Evolutionary conservation across 1,140 invertebrate species (phyloP).

Genomic region (Platyscapa corneri): DNA sequence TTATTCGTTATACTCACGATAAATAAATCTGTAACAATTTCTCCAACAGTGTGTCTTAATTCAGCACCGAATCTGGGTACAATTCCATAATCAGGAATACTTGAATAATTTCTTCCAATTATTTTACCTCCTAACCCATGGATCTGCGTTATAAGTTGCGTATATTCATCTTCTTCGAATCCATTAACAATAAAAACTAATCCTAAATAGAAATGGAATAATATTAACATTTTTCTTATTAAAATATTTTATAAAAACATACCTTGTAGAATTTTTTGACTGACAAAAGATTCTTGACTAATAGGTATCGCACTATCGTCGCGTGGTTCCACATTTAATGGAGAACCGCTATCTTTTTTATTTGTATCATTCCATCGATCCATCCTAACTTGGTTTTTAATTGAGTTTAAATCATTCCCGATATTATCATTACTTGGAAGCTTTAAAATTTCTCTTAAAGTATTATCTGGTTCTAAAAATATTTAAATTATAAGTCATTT

Average conservation of each 20-base stretch:
- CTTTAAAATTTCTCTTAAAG: constrained; percentile 55
- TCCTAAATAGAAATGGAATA: constrained; percentile 56
- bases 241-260: not conserved
- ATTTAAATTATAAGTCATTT: constrained; percentile 1
- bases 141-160: constrained; percentile 68
- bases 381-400: constrained; percentile 15
- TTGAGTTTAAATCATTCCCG: constrained; percentile 2
- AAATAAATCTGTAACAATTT: constrained; percentile 78
- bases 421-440: constrained; percentile 37
- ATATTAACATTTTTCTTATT: not conserved
- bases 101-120: constrained; percentile 68
- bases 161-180: constrained; percentile 69
- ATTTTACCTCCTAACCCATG: constrained; percentile 72
- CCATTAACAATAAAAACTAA: constrained; percentile 71
- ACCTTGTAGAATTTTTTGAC: constrained; percentile 61
- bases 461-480: constrained; percentile 48
- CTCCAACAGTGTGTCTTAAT: constrained; percentile 69
- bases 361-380: constrained; percentile 41
- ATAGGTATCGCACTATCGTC: constrained; percentile 57
- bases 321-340: not conserved
- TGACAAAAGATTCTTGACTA: constrained; percentile 57
- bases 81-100: constrained; percentile 77
- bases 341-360: not conserved
- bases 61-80: constrained; percentile 70
- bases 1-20: constrained; percentile 68